Base-by-base conservation (phyloP, 2,888 invertebrate species). In the Sinopyrophorus schimmeli region DNA sequence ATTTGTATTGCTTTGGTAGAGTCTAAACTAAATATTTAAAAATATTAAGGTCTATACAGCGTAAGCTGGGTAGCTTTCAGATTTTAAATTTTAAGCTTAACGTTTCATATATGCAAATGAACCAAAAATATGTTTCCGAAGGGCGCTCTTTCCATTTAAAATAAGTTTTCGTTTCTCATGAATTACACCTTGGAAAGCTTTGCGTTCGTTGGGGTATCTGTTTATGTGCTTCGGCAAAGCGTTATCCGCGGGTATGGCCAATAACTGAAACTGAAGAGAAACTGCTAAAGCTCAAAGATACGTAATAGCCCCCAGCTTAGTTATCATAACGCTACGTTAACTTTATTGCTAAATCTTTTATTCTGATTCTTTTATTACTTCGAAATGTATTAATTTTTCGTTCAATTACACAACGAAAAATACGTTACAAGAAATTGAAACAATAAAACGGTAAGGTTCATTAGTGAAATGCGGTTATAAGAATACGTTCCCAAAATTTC, bases 281-380 rank as follows among this genome's bases (percentile, higher is more conserved):
- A 32, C 21, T 32, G 32, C 32, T 20, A 20, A 32, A 32, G 32
- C 32, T 32, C 32, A 32, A 32, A 20, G 32, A 32, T 32, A 32
- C 32, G 21, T 32, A 32, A 20, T 20, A 20, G 32, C 21, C 32
- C 20, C 18, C 32, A 32, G n/a, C 21, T 32, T 14, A 32, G 18
- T 20, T 32, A 32, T 20, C 20, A 20, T 20, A 32, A 32, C 9
- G 32, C 18, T 10, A 20, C 32, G n/a, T n/a, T n/a, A n/a, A n/a
- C n/a, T n/a, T n/a, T n/a, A n/a, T n/a, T 32, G 32, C 21, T 20
- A 32, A 32, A 32, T 32, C 21, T 32, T 32, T 20, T 32, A 20
- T 21, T 21, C 9, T 21, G 9, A 2, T 2, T 9, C n/a, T n/a
- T n/a, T n/a, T n/a, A 3, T 21, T n/a, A 21, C 21, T 21, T 18